phyloP scores from a whole-genome alignment of 2,113 vertebrate species.

The Bothrops jararaca region DNA sequence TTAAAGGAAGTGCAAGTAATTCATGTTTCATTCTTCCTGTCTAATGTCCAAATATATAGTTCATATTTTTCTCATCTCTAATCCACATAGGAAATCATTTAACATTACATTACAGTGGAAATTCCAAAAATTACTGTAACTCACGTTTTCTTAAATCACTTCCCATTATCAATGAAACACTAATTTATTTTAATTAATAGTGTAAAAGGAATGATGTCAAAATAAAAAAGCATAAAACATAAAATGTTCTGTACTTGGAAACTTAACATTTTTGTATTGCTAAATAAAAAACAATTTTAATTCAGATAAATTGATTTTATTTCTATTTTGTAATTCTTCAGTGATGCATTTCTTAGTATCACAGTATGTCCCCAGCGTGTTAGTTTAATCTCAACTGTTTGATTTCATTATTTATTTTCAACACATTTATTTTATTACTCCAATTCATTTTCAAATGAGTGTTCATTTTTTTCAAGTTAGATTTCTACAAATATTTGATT shows the following conservation, averaged over 20 bases:
- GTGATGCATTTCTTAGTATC: neutral
- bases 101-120: neutral
- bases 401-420: neutral
- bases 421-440: neutral
- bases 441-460: neutral
- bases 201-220: neutral
- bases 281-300: neutral
- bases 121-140: neutral
- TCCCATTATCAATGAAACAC: neutral
- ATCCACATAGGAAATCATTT: neutral
- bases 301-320: neutral
- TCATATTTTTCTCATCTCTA: neutral
- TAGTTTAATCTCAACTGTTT: neutral
- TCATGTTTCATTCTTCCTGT: neutral
- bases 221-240: neutral
- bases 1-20: neutral
- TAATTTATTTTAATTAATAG: neutral
- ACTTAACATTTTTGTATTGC: neutral
- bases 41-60: neutral
- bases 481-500: neutral
- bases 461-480: neutral
- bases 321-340: neutral
- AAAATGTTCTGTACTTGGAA: neutral
- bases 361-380: neutral
- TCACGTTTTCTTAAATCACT: neutral